These are phyloP conservation scores for Vireo altiloquus DNA, from an alignment of 2,113 vertebrate species.

Conservation along the genomic window DNA sequence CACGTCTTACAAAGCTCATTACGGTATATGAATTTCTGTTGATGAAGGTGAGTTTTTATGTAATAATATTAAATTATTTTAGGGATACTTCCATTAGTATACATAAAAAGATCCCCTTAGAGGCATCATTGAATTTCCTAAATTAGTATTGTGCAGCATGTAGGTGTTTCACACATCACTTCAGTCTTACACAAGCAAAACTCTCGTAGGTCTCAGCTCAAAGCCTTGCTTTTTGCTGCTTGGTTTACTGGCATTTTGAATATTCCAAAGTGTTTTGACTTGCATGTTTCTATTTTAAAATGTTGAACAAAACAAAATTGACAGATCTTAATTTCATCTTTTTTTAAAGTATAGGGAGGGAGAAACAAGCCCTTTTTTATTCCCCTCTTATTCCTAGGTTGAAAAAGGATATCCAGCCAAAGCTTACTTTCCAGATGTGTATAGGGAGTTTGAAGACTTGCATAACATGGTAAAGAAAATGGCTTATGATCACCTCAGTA, in stretches of 20 bases:
- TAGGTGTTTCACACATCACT: background rate
- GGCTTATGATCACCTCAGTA: slow-evolving; percentile 84
- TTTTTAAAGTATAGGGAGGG: background rate
- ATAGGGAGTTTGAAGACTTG: slow-evolving; percentile 90
- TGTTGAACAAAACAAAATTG: background rate
- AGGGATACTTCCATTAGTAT: background rate
- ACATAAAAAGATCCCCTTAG: background rate
- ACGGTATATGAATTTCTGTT: slow-evolving; percentile 91
- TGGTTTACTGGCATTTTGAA: background rate
- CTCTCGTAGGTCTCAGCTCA: background rate
- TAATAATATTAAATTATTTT: background rate
- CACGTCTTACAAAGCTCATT: slow-evolving; percentile 82
- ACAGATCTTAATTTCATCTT: background rate
- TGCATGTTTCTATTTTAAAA: background rate
- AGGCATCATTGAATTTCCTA: background rate
- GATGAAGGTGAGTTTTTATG: slow-evolving; percentile 80
- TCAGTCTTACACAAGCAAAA: background rate
- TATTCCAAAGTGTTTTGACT: background rate
- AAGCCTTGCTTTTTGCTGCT: background rate
- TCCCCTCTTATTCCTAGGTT: slow-evolving; percentile 71
- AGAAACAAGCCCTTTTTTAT: background rate
- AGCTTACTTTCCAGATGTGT: slow-evolving; percentile 86
- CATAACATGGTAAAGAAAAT: slow-evolving; percentile 84
- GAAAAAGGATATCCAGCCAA: slow-evolving; percentile 72
- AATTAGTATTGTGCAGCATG: background rate